A percentile compares a stretch with the other conserved stretches of the same genome.
Conservation (phyloP, 2,888 invertebrate genomes). For the Emmelina monodactyla region DNA sequence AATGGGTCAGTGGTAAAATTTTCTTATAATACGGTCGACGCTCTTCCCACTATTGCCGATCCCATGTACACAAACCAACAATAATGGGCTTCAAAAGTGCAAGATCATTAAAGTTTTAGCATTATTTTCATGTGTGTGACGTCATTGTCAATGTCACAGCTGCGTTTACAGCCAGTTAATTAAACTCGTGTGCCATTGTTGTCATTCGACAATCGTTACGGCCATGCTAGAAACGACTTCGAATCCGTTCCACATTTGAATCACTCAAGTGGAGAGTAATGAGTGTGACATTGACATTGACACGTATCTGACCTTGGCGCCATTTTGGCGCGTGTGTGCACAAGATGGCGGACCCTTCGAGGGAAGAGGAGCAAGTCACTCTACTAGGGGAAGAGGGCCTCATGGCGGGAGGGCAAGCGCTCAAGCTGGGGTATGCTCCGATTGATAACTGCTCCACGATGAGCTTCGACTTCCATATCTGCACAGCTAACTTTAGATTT, state of each 20-base stretch:
- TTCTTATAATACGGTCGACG: slow-evolving; percentile 4
- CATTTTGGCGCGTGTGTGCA: slow-evolving; percentile 63
- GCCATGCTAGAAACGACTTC: background rate
- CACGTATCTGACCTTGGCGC: slow-evolving; percentile 68
- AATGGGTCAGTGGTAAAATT: no score
- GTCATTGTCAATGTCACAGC: slow-evolving; percentile 43
- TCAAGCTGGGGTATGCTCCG: slow-evolving; percentile 93
- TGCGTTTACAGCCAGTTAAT: slow-evolving; percentile 16
- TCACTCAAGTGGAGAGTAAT: background rate
- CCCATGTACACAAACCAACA: background rate
- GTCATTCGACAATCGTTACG: background rate
- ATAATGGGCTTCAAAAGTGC: slow-evolving; percentile 32
- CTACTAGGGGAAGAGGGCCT: slow-evolving; percentile 96
- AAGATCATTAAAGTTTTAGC: slow-evolving; percentile 17
- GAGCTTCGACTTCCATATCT: slow-evolving; percentile 41
- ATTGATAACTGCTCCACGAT: slow-evolving; percentile 39
- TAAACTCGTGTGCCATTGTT: background rate
- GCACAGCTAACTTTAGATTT: no score
- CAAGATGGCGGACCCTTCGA: slow-evolving; percentile 97
- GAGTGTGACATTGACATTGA: slow-evolving; percentile 71
- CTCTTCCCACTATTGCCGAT: background rate
- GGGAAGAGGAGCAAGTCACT: slow-evolving; percentile 95
- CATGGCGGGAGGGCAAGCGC: slow-evolving; percentile 94
- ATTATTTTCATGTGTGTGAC: slow-evolving; percentile 26
- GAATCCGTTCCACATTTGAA: background rate